Conservation (phyloP, 2,797 vertebrate genomes). For the Micromesistius poutassou region DNA sequence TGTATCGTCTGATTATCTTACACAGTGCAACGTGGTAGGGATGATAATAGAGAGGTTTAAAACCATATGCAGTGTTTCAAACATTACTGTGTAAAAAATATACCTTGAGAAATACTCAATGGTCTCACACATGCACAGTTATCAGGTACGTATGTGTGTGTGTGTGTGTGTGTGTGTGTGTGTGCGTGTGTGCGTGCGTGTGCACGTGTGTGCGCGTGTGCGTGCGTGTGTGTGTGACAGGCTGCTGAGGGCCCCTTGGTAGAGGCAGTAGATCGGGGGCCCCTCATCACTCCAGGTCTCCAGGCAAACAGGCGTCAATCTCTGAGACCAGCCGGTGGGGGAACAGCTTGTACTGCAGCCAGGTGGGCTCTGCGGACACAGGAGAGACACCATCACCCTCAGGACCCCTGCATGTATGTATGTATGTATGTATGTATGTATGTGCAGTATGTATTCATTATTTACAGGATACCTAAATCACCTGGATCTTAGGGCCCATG, state of each 20-base stretch:
- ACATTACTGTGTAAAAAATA: background rate
- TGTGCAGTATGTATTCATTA: too few relatives aligned
- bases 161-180: background rate
- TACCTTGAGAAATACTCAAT: background rate
- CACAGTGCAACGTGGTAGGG: background rate
- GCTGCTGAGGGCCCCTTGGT: constrained; percentile 9
- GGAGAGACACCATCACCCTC: background rate
- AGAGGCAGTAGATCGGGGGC: constrained; percentile 11
- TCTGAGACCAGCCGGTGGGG: constrained; percentile 80
- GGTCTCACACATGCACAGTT: background rate
- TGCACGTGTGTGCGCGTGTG: background rate
- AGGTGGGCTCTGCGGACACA: constrained; percentile 75
- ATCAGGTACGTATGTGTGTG: background rate
- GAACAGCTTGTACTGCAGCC: constrained; percentile 80
- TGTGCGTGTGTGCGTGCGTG: background rate
- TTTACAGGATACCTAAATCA: too few relatives aligned
- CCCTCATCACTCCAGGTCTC: constrained; percentile 57
- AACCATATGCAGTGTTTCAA: background rate
- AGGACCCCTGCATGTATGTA: too few relatives aligned
- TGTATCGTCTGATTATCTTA: background rate
- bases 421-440: too few relatives aligned
- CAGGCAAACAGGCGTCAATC: constrained; percentile 67
- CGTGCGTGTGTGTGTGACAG: constrained; percentile 16
- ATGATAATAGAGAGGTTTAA: background rate
- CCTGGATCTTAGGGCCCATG: too few relatives aligned